These are phyloP conservation scores for Leiothrix lutea DNA, from an alignment of 2,113 vertebrate species.

Conservation along the genomic window DNA sequence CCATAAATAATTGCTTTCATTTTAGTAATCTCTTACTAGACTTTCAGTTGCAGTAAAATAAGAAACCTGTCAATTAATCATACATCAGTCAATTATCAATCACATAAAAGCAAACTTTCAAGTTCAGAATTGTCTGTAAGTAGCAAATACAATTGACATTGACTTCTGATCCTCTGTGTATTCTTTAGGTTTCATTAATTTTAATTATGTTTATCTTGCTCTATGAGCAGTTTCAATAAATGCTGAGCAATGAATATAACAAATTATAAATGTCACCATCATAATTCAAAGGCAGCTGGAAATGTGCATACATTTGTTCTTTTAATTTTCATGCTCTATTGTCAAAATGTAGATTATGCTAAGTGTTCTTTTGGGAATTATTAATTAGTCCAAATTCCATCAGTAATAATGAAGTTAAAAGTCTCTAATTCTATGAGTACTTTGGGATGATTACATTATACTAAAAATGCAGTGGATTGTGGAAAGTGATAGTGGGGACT, in stretches of 20 bases:
- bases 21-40: not conserved
- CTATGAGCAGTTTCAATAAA: constrained; percentile 36
- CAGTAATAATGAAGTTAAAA: constrained; percentile 17
- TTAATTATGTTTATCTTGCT: constrained; percentile 47
- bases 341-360: constrained; percentile 30
- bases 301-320: not conserved
- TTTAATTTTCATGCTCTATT: constrained; percentile 37
- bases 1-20: not conserved
- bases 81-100: not conserved
- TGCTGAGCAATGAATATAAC: not conserved
- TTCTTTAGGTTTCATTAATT: constrained; percentile 48
- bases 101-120: not conserved
- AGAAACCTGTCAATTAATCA: not conserved
- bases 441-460: not conserved
- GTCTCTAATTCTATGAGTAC: not conserved
- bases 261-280: constrained; percentile 29
- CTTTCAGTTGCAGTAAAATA: not conserved
- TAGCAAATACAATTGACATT: not conserved
- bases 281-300: constrained; percentile 31
- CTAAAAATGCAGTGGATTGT: not conserved
- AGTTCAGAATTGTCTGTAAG: not conserved
- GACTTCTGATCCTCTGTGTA: not conserved
- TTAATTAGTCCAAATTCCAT: constrained; percentile 1
- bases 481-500: not conserved
- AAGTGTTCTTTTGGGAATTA: constrained; percentile 6